Evolutionary conservation across 35 echinoderm and acorn worm genomes (phyloP), one percentile per base, ranked within the genome.

Genomic region (Nesometra sesokonis): DNA sequence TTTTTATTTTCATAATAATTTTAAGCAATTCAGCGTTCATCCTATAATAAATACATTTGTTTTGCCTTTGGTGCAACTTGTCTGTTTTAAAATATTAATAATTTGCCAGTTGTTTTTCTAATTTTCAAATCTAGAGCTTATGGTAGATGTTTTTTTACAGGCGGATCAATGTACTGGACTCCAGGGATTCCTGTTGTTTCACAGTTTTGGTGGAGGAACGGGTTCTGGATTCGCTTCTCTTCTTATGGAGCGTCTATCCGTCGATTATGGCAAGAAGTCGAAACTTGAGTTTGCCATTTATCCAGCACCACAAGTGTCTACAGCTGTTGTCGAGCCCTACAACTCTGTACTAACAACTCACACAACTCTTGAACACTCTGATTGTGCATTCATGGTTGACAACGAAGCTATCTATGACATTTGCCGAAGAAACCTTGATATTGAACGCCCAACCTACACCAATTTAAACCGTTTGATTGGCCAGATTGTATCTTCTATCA

Each of bases 231-330:
- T 87, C 77, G 77, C 86, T 33, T 87, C 86, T 31, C 78, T 87
- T 4, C 36, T 91, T 0, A 91, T 91, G 90, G 90, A 91, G 86
- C 90, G 90, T 35, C 86, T 92, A 34, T 88, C 90, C 4, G 46
- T 88, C 80, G 90, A 92, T 35, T 92, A 92, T 80, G 90, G 90
- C 31, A 91, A 83, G 78, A 91, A 91, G 85, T 31, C 78, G 27
- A 88, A 88, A 30, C 86, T 81, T 31, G 15, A 78, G 34, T 88
- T 88, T 36, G 86, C 81, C 11, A 52, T 88, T 19, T 88, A 81
- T 31, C 86, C 86, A 23, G 80, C 86, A n/a, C 86, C 86, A 19
- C 35, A 88, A 5, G 78, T 88, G 23, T 37, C 86, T 30, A 88
- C 78, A 30, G 77, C 86, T 8, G 86, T 88, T 32, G 86, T 88